Evolutionary conservation across 1,140 invertebrate genomes (phyloP).

Genomic region (Drosophila neocordata): DNA sequence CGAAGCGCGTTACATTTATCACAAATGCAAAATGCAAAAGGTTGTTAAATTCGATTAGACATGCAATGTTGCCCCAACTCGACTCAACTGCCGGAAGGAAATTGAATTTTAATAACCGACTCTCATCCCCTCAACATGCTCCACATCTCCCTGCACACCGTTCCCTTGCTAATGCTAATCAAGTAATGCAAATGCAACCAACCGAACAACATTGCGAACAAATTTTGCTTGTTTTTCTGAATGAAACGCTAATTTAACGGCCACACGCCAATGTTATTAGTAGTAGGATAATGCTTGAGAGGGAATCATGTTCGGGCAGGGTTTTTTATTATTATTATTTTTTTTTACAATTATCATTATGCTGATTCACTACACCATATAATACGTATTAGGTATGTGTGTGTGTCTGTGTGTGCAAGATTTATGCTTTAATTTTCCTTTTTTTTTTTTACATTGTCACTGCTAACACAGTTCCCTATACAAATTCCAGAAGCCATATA

Average conservation of each 20-base stretch:
- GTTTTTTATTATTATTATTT: conserved; percentile 10
- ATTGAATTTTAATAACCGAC: conserved; percentile 78
- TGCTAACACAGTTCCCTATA: conserved; percentile 19
- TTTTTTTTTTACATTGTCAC: conserved; percentile 14
- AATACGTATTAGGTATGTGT: conserved; percentile 2
- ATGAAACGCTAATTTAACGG: conserved; percentile 75
- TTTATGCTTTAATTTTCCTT: conserved; percentile 20
- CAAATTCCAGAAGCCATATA: conserved; percentile 13
- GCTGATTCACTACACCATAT: conserved; percentile 12
- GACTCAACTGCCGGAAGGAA: conserved; percentile 43
- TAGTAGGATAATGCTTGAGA: conserved; percentile 7
- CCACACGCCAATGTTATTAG: conserved; percentile 56
- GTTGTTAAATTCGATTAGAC: conserved; percentile 77
- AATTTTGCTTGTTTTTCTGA: conserved; percentile 72
- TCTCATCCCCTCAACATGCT: not conserved
- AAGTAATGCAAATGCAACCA: conserved; percentile 63
- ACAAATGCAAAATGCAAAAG: conserved; percentile 54
- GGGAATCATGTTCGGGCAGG: not conserved
- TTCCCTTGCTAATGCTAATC: conserved; percentile 74
- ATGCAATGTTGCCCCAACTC: conserved; percentile 48
- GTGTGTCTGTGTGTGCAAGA: not conserved
- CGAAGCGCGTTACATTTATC: conserved; percentile 34
- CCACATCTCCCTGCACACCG: conserved; percentile 20
- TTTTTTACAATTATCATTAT: conserved; percentile 11
- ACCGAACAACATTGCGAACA: conserved; percentile 74